Conservation (phyloP, 2,888 invertebrate species). For the Philereme transversata region DNA sequence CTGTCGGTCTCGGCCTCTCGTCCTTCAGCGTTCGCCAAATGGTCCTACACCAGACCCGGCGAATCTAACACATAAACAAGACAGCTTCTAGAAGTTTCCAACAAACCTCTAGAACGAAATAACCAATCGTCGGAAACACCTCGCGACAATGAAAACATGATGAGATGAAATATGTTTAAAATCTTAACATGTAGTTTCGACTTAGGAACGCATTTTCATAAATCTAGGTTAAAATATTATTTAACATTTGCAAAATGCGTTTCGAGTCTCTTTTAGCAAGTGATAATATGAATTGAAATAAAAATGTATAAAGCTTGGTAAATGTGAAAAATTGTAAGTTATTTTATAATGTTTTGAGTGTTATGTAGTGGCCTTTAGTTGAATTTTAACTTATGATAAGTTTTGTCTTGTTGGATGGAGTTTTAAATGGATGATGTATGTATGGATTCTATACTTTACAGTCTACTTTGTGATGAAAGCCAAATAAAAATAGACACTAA, state of each 20-base stretch:
- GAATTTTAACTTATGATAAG: conserved; percentile 49
- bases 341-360: conserved; percentile 48
- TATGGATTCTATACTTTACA: conserved; percentile 38
- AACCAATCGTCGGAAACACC: conserved; percentile 19
- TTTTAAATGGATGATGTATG: conserved; percentile 40
- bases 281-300: conserved; percentile 33
- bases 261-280: conserved; percentile 18
- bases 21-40: conserved; percentile 86
- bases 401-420: conserved; percentile 37
- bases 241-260: conserved; percentile 39
- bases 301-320: conserved; percentile 57
- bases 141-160: conserved; percentile 16
- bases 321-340: conserved; percentile 58
- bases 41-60: conserved; percentile 75
- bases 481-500: conserved; percentile 68
- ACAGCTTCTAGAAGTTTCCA: conserved; percentile 36
- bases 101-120: conserved; percentile 32
- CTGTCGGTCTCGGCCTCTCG: conserved; percentile 84
- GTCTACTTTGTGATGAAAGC: conserved; percentile 66
- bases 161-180: conserved; percentile 38
- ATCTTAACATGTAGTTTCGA: conserved; percentile 29
- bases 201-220: conserved; percentile 33
- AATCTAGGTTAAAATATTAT: conserved; percentile 30
- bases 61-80: conserved; percentile 55
- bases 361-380: conserved; percentile 38